phyloP scores from a whole-genome alignment of 2,113 vertebrate species.

The Sakesphorus luctuosus region DNA sequence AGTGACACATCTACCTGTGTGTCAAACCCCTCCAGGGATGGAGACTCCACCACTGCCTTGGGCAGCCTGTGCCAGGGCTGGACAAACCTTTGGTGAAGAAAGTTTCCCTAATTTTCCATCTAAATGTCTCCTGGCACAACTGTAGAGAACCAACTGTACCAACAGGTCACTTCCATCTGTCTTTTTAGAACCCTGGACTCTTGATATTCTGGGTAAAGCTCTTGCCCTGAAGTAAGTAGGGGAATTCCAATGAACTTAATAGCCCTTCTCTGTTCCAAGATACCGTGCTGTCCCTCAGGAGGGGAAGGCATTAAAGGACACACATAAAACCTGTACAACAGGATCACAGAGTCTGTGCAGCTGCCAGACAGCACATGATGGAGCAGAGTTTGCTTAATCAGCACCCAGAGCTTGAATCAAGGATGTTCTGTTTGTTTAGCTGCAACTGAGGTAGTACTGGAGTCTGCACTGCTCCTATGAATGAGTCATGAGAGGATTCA shows the following conservation, averaged over 20 bases:
- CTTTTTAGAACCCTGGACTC: not conserved
- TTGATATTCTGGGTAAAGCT: not conserved
- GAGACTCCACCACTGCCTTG: not conserved
- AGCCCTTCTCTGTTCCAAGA: not conserved
- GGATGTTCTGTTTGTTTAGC: not conserved
- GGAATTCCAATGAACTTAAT: not conserved
- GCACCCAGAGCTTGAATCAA: not conserved
- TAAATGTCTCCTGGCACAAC: not conserved
- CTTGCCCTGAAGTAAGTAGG: not conserved
- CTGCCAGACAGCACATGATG: not conserved
- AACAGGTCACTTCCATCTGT: not conserved
- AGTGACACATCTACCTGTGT: not conserved
- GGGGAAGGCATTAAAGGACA: not conserved
- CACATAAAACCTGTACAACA: not conserved
- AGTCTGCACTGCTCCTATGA: not conserved
- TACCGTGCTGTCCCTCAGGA: not conserved
- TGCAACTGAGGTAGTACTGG: not conserved
- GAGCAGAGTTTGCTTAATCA: not conserved
- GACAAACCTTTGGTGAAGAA: not conserved
- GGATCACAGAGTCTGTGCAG: not conserved
- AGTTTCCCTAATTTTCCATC: not conserved
- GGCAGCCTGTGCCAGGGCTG: not conserved
- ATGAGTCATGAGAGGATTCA: slow-evolving; percentile 20
- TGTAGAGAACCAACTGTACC: not conserved
- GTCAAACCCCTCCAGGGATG: not conserved